Evolutionary conservation across 2,113 vertebrate genomes (phyloP).

Genomic region (Sphyrna mokarran): DNA sequence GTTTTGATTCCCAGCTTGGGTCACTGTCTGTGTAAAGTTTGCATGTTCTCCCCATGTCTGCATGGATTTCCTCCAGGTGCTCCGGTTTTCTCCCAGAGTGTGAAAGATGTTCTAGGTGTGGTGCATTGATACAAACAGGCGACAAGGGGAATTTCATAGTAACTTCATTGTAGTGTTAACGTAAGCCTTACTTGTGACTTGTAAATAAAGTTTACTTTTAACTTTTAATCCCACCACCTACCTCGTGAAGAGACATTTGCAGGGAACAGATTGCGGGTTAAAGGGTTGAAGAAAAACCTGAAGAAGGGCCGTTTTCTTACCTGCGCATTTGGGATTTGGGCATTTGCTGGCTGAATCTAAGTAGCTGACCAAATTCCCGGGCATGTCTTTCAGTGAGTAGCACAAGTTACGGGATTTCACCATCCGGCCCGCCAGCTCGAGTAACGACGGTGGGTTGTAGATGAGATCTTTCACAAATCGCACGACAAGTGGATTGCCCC

Average conservation of each 20-base stretch:
- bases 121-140: too few species aligned
- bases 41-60: too few species aligned
- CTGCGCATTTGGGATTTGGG: constrained; percentile 91
- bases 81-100: too few species aligned
- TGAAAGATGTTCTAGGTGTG: too few species aligned
- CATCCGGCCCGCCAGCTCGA: constrained; percentile 63
- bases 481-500: constrained; percentile 90
- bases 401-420: constrained; percentile 58
- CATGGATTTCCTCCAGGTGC: too few species aligned
- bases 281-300: background rate
- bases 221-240: too few species aligned
- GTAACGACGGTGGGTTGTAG: constrained; percentile 62
- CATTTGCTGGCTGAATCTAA: constrained; percentile 90
- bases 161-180: too few species aligned
- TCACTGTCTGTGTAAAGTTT: too few species aligned
- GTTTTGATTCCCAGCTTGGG: too few species aligned
- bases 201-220: too few species aligned
- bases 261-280: background rate
- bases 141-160: too few species aligned
- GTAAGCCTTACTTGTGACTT: too few species aligned
- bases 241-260: background rate
- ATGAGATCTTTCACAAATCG: constrained; percentile 66
- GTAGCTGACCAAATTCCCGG: constrained; percentile 72
- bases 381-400: constrained; percentile 70
- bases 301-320: constrained; percentile 52